Conservation (phyloP, 2,113 vertebrate genomes). For the Ciconia boyciana region DNA sequence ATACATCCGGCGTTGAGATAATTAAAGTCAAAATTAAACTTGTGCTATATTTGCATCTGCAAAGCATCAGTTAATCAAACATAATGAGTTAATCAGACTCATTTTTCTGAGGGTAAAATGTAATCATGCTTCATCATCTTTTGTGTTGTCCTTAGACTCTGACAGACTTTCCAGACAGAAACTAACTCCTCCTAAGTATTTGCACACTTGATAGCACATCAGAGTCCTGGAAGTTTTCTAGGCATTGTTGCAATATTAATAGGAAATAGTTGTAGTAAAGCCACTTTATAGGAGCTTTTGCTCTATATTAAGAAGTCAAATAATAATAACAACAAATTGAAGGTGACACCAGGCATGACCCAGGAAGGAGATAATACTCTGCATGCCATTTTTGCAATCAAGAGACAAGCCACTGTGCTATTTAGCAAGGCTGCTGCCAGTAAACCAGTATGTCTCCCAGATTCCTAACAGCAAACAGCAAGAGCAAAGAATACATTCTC, state of each 20-base stretch:
- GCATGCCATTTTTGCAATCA: background rate
- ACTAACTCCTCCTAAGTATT: background rate
- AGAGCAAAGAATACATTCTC: background rate
- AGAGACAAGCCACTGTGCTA: background rate
- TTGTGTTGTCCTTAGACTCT: background rate
- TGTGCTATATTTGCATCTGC: slow-evolving; percentile 17
- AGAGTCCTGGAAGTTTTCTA: background rate
- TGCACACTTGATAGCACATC: background rate
- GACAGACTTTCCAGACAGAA: background rate
- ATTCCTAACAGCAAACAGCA: background rate
- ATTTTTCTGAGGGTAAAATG: slow-evolving; percentile 18
- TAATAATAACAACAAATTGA: background rate
- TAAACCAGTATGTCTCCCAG: background rate
- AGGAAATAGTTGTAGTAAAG: background rate
- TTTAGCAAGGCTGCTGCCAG: slow-evolving; percentile 15
- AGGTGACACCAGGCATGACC: background rate
- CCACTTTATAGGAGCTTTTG: background rate
- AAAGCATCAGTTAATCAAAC: slow-evolving; percentile 34
- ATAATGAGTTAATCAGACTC: slow-evolving; percentile 25
- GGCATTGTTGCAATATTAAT: background rate
- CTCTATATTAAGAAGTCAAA: background rate
- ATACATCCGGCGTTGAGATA: background rate
- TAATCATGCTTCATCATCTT: background rate
- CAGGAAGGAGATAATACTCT: background rate
- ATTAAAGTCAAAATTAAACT: slow-evolving; percentile 43